Evolutionary conservation across 2,888 invertebrate species (phyloP), one percentile per base, ranked within the genome.

Genomic region (Macrosoma leucophasiata): DNA sequence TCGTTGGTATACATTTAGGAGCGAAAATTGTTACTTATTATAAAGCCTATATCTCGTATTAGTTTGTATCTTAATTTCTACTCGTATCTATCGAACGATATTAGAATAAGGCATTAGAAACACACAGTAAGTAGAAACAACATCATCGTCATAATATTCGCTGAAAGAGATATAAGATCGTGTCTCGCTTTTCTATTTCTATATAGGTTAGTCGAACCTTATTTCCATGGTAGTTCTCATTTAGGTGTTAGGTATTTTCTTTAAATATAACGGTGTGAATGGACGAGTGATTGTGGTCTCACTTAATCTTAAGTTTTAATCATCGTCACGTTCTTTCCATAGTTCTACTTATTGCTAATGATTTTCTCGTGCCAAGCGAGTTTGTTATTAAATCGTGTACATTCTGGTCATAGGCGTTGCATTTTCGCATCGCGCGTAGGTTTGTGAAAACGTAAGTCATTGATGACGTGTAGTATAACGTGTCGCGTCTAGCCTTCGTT

Each of bases 361-460:
- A 50, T 62, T 54, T 51, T 41, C 62, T 77, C 71, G 74, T 63
- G 54, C 46, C 55, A 53, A 58, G 60, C 65, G 70, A 70, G 68
- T 58, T 58, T 65, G 58, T 63, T 52, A 63, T 57, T 52, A 50
- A 61, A 72, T 71, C 67, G 84, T 84, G 84, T 81, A 75, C 68
- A 64, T 73, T 82, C 84, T 84, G 84, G 84, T 84, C 84, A 84
- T 79, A 75, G 68, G 62, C 56, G 67, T 66, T 60, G 61, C 58
- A 50, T 50, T 48, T 60, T 56, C 53, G 52, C 55, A 43, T 58
- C 62, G 61, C 63, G 56, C 58, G 58, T 72, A 71, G 66, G 52
- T 71, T 62, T 60, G 47, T 64, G 52, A 64, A 65, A 66, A n/a
- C n/a, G n/a, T n/a, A n/a, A n/a, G n/a, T n/a, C n/a, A n/a, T n/a